A percentile compares a stretch with the other conserved stretches of the same genome.
Evolutionary conservation across 2,113 vertebrate species (phyloP).

Genomic region (Colinus virginianus): DNA sequence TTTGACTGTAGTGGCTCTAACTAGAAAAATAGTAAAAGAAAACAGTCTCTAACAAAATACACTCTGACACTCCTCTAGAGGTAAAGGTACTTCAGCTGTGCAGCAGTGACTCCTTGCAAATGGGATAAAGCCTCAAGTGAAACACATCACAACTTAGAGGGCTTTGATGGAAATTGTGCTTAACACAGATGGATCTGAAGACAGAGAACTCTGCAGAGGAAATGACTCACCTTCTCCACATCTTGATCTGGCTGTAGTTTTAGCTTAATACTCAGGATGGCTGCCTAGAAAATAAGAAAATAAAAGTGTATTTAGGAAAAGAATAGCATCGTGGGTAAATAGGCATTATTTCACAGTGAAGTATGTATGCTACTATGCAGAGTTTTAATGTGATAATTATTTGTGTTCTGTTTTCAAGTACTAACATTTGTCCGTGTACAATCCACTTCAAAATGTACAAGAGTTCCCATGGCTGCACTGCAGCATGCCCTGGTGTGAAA

Average conservation of each 20-base stretch:
- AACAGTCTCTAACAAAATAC: neutral
- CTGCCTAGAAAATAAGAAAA: constrained; percentile 77
- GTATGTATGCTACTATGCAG: neutral
- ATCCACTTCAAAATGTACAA: neutral
- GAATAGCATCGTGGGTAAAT: neutral
- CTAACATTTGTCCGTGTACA: neutral
- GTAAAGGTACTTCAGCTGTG: neutral
- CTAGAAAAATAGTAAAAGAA: neutral
- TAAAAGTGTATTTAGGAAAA: neutral
- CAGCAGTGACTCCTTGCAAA: neutral
- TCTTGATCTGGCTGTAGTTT: constrained; percentile 83
- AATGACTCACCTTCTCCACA: constrained; percentile 85
- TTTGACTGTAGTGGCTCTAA: neutral
- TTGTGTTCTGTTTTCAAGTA: neutral
- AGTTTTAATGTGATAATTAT: neutral
- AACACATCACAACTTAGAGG: neutral
- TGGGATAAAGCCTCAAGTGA: neutral
- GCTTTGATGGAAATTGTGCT: neutral
- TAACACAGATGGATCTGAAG: neutral
- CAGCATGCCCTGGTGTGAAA: neutral
- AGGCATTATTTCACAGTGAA: neutral
- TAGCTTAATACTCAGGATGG: constrained; percentile 79
- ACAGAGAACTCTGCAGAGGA: neutral
- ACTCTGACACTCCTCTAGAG: neutral
- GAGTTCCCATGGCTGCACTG: neutral